phyloP scores from a whole-genome alignment of 2,797 vertebrate genomes.

The Bovichtus variegatus region DNA sequence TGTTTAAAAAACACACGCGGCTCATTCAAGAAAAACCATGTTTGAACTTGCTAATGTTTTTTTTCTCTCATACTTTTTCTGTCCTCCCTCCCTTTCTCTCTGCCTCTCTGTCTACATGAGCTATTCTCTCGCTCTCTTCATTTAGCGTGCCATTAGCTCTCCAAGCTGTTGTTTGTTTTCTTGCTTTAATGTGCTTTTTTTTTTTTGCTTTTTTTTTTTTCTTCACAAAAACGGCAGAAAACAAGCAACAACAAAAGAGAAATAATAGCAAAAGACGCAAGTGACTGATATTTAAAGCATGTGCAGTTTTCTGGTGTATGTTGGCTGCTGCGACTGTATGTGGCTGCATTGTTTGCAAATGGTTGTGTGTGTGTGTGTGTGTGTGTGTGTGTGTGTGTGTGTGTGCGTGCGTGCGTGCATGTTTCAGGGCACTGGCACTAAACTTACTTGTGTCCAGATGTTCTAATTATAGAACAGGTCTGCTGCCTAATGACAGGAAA shows the following conservation, averaged over 20 bases:
- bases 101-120: slow-evolving; percentile 51
- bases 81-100: slow-evolving; percentile 22
- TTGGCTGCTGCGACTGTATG: background rate
- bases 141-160: slow-evolving; percentile 78
- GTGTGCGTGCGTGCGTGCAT: slow-evolving; percentile 17
- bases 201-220: slow-evolving; percentile 45
- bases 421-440: slow-evolving; percentile 57
- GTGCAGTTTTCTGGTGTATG: slow-evolving; percentile 10
- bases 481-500: slow-evolving; percentile 79
- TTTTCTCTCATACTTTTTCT: slow-evolving; percentile 41
- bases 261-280: slow-evolving; percentile 12
- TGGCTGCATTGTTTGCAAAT: slow-evolving; percentile 32
- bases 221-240: slow-evolving; percentile 53
- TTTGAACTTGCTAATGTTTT: slow-evolving; percentile 81
- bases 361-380: slow-evolving; percentile 22
- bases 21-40: slow-evolving; percentile 76
- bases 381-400: no score
- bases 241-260: slow-evolving; percentile 27
- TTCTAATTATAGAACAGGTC: slow-evolving; percentile 79
- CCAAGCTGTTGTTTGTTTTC: slow-evolving; percentile 82
- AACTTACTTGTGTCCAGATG: slow-evolving; percentile 78
- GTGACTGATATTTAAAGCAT: slow-evolving; percentile 54
- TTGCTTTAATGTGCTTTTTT: slow-evolving; percentile 68
- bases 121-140: slow-evolving; percentile 63
- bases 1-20: slow-evolving; percentile 59